Evolutionary conservation across 2,113 vertebrate species (phyloP), one percentile per base, ranked within the genome.

Genomic region (Anolis sagrei): DNA sequence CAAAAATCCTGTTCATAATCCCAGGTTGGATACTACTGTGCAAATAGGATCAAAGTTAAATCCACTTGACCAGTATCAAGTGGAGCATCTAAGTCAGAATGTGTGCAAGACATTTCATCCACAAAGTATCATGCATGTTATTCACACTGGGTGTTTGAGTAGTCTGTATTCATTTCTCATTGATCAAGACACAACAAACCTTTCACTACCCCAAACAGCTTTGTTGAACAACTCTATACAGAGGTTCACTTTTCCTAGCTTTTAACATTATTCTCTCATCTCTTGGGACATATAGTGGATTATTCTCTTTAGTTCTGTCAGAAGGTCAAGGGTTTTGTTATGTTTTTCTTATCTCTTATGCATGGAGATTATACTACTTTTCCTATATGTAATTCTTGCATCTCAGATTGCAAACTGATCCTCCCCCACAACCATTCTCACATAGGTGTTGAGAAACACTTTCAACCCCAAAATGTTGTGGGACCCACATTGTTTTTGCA

Each of bases 271-370:
- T 68, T 7, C 3, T 10, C 77, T 87, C 64, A 5, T 74, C 87
- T 90, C 66, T 90, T 84, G 79, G 7, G 23, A 9, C 86, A 51
- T 44, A 87, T 13, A 21, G 70, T 79, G 82, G 89, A 80, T 48
- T 64, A 3, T 4, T n/a, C 62, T 68, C 19, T 39, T 32, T 19
- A 68, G 34, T 66, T 23, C 39, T 66, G 78, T 44, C 34, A 29
- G 32, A 8, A 27, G 4, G 32, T 23, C 25, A 54, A 82, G n/a
- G 83, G 68, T 82, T 89, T 64, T 72, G 34, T 89, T 80, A 82
- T 39, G 2, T 87, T 83, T 76, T 66, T 29, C 39, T 49, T 27
- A 61, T 62, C 34, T 68, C 18, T 14, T 89, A 21, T 58, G 76
- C 29, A 2, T 81, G 73, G 21, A 25, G 10, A n/a, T 23, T 48